phyloP scores from a whole-genome alignment of 2,888 invertebrate species.

The Chloromyia formosa region DNA sequence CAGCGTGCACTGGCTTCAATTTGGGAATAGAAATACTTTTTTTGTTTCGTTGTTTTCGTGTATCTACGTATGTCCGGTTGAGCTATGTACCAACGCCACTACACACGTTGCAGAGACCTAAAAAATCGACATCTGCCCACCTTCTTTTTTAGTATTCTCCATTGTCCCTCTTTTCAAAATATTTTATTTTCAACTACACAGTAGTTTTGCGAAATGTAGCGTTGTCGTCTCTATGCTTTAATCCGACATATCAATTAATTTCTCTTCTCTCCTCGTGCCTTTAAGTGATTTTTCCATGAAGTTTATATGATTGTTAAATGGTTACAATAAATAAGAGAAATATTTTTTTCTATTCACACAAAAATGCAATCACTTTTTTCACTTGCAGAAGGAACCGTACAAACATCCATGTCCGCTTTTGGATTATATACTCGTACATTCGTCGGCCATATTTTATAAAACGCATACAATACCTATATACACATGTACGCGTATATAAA shows the following conservation, averaged over 20 bases:
- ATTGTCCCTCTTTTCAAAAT: conserved; percentile 21
- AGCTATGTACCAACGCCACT: too few species aligned
- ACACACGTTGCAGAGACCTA: not conserved
- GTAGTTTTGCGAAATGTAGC: conserved; percentile 31
- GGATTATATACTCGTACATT: too few species aligned
- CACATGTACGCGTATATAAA: not conserved
- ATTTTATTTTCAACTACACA: conserved; percentile 7
- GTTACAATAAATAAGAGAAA: conserved; percentile 24
- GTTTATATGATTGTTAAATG: conserved; percentile 26
- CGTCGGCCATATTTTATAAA: too few species aligned
- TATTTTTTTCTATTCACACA: conserved; percentile 35
- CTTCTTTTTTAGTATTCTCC: not conserved
- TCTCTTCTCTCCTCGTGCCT: conserved; percentile 4
- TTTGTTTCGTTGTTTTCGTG: too few species aligned
- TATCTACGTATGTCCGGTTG: too few species aligned
- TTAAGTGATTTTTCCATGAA: too few species aligned
- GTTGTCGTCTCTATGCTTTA: conserved; percentile 14
- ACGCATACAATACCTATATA: not conserved
- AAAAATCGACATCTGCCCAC: conserved; percentile 34
- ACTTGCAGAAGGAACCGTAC: not conserved
- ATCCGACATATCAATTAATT: conserved; percentile 42
- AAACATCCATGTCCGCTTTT: not conserved
- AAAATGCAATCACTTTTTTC: conserved; percentile 8
- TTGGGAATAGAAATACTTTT: too few species aligned
- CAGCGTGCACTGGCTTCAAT: too few species aligned